Conservation (phyloP, 2,113 vertebrate species). For the Pleuronectes platessa region DNA sequence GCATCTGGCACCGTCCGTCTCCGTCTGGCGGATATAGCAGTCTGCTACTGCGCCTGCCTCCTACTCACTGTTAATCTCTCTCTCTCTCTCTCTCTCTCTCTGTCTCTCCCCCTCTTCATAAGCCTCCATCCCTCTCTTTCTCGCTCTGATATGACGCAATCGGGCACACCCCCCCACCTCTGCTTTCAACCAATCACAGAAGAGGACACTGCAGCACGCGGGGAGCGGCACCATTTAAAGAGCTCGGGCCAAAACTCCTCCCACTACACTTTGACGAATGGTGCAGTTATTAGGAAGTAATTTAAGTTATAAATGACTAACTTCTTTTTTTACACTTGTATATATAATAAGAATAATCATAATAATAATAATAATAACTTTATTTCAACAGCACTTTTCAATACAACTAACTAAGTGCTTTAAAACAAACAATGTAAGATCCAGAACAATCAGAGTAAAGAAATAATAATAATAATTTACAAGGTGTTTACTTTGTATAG, state of each 20-base stretch:
- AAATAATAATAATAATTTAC: too few relatives aligned
- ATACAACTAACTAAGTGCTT: too few relatives aligned
- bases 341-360: too few relatives aligned
- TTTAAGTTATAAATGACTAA: too few relatives aligned
- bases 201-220: not conserved
- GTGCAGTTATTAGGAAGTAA: too few relatives aligned
- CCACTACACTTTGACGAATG: not conserved
- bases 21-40: constrained; percentile 48
- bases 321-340: too few relatives aligned
- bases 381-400: too few relatives aligned
- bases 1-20: constrained; percentile 65
- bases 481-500: too few relatives aligned
- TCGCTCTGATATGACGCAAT: constrained; percentile 48
- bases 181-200: constrained; percentile 61
- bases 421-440: too few relatives aligned
- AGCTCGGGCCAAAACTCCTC: not conserved
- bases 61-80: constrained; percentile 50
- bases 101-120: constrained; percentile 9
- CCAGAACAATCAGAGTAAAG: too few relatives aligned
- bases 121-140: constrained; percentile 9
- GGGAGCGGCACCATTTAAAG: constrained; percentile 65
- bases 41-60: constrained; percentile 68
- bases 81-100: constrained; percentile 18
- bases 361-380: too few relatives aligned
- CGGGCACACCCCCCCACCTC: constrained; percentile 3